Evolutionary conservation across 2,888 invertebrate genomes (phyloP).

Genomic region (Alloscopus bannaensis): DNA sequence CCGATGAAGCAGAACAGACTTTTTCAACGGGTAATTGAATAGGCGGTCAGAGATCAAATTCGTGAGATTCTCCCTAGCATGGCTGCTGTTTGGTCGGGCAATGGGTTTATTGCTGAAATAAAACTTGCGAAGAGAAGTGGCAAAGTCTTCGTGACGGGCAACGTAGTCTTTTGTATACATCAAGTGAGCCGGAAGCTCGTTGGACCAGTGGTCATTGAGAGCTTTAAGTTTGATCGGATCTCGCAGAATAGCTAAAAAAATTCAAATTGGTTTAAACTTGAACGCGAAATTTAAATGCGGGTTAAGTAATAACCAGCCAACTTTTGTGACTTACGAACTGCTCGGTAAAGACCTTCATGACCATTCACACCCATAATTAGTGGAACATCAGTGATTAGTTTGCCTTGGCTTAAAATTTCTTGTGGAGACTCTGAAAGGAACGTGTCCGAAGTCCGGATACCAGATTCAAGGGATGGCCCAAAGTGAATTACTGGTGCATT

Average conservation of each 20-base stretch:
- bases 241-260: slow-evolving; percentile 58
- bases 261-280: too few species aligned
- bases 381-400: slow-evolving; percentile 66
- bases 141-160: slow-evolving; percentile 45
- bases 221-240: slow-evolving; percentile 40
- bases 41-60: slow-evolving; percentile 77
- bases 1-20: slow-evolving; percentile 51
- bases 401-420: slow-evolving; percentile 34
- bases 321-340: slow-evolving; percentile 51
- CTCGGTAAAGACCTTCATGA: slow-evolving; percentile 63
- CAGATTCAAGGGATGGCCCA: slow-evolving; percentile 64
- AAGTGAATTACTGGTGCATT: slow-evolving; percentile 50
- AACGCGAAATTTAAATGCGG: too few species aligned
- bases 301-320: too few species aligned
- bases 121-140: slow-evolving; percentile 53
- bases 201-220: slow-evolving; percentile 63
- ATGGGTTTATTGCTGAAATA: slow-evolving; percentile 57
- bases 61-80: slow-evolving; percentile 52
- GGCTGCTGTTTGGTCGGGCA: slow-evolving; percentile 28
- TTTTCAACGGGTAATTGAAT: slow-evolving; percentile 74
- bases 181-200: slow-evolving; percentile 48
- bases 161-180: slow-evolving; percentile 60
- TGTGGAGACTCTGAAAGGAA: slow-evolving; percentile 59
- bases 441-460: slow-evolving; percentile 18
- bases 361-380: slow-evolving; percentile 61